Evolutionary conservation across 2,888 invertebrate species (phyloP), one percentile per base, ranked within the genome.

Genomic region (Gordius sp.): DNA sequence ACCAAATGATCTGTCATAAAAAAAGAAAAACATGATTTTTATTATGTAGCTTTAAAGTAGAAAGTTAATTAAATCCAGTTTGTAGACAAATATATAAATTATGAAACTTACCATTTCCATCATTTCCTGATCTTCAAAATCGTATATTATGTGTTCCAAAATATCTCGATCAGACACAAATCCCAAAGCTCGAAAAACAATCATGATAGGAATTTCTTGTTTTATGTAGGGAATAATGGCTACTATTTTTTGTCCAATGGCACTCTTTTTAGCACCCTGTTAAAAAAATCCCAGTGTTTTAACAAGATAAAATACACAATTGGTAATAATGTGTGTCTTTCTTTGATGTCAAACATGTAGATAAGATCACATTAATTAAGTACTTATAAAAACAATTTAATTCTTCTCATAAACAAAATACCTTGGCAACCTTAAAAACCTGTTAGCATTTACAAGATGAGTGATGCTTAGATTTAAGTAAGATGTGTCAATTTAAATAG

Each of bases 71-170:
- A n/a, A 13, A n/a, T 13, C 39, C 39, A 39, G 13, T 39, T 13
- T 39, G 13, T 13, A 13, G n/a, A 13, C 39, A 13, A 39, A 13
- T 13, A 13, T 39, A 13, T 39, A 13, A 39, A 23, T 20, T 18
- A 18, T 18, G n/a, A n/a, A 20, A 18, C 64, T 61, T 62, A 73
- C 91, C 91, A 99, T 93, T 76, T 99, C 97, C 93, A 99, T 97
- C 91, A 99, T 93, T 74, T 99, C 97, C 2, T 89, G 93, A 72
- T 99, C 97, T 70, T 97, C 91, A 72, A 97, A 97, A 68, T 99
- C 97, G 69, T 99, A 99, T 65, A 99, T 97, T 60, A 99, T 97
- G 66, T 99, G 97, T 68, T 99, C 97, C 24, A 99, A 74, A 65
- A 99, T 99, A 72, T 99, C 97, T 66, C 97, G 77, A 71, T 99